Evolutionary conservation across 2,888 invertebrate genomes (phyloP), one percentile per base, ranked within the genome.

Genomic region (Protophormia terraenovae): DNA sequence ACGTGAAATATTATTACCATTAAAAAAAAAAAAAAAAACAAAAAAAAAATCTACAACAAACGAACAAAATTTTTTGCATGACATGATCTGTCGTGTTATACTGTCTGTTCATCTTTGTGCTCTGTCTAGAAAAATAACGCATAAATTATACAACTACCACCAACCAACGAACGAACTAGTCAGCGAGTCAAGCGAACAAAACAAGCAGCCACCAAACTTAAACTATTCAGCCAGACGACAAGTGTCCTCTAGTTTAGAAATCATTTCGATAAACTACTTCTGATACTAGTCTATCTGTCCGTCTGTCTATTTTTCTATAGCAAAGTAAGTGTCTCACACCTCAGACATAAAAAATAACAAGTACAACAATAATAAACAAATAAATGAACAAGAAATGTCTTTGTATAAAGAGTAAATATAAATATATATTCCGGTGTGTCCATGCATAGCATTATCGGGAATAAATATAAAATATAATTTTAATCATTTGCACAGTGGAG

Each of bases 101-200:
- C 66, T 80, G 85, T 86, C 84, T 84, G 73, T 84, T 69, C 16
- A 81, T 66, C 66, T 83, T 45, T 79, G 73, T 76, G 81, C 47
- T 66, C 47, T 86, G 86, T 87, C 87, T 87, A 73, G 79, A 66
- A 86, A 87, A 86, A 79, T 79, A 86, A 86, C 29, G 79, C 86
- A 86, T 87, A 87, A 86, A 86, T 87, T 84, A 84, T 84, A 84
- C 67, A 72, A 50, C 32, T 73, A 50, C 73, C 78, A 58, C 60
- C 83, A 82, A 60, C 41, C 53, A 71, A 50, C 50, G 41, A 72
- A 41, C 55, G 58, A 62, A 60, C 55, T 38, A 64, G 72, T 24
- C 67, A 58, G 29, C 19, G 67, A 73, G 41, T 53, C 66, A 45
- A 72, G 47, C 27, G 50, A 72, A 76, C 66, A 53, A 38, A 73